Conservation (phyloP, 2,888 invertebrate species). For the Lordiphosa andalusiaca region DNA sequence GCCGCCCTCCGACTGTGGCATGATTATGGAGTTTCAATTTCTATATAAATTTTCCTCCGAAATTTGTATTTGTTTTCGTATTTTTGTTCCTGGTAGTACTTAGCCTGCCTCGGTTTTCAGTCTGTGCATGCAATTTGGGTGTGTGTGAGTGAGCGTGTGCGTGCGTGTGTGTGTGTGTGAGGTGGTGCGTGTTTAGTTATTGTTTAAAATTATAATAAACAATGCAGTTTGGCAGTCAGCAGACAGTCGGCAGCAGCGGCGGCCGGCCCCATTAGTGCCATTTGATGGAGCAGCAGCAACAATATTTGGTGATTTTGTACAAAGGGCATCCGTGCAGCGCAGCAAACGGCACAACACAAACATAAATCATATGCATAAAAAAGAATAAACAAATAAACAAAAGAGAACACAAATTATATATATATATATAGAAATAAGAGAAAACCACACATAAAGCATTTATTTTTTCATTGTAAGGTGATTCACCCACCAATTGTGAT, state of each 20-base stretch:
- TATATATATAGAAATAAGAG: conserved; percentile 22
- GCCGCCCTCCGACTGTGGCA: conserved; percentile 80
- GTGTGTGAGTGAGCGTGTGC: conserved; percentile 16
- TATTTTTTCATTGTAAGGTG: too few relatives aligned
- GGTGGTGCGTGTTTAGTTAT: conserved; percentile 25
- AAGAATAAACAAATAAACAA: not conserved
- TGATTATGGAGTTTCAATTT: conserved; percentile 32
- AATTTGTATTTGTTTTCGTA: conserved; percentile 13
- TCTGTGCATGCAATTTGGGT: conserved; percentile 28
- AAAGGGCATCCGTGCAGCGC: conserved; percentile 17
- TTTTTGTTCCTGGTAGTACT: conserved; percentile 31
- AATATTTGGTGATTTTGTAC: conserved; percentile 10
- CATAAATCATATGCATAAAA: conserved; percentile 7
- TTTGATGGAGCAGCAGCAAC: conserved; percentile 29
- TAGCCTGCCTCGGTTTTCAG: conserved; percentile 42
- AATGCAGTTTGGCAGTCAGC: conserved; percentile 57
- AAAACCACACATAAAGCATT: too few relatives aligned
- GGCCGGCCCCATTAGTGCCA: conserved; percentile 1
- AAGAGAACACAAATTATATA: conserved; percentile 60
- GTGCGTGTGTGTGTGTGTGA: conserved; percentile 16
- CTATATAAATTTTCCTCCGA: too few relatives aligned
- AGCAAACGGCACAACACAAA: conserved; percentile 14
- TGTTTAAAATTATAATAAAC: conserved; percentile 44
- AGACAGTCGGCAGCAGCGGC: conserved; percentile 33
- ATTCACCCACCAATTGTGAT: too few relatives aligned